A percentile compares a stretch with the other conserved stretches of the same genome.
Evolutionary conservation across 2,797 vertebrate genomes (phyloP).

Genomic region (Acanthis flammea): DNA sequence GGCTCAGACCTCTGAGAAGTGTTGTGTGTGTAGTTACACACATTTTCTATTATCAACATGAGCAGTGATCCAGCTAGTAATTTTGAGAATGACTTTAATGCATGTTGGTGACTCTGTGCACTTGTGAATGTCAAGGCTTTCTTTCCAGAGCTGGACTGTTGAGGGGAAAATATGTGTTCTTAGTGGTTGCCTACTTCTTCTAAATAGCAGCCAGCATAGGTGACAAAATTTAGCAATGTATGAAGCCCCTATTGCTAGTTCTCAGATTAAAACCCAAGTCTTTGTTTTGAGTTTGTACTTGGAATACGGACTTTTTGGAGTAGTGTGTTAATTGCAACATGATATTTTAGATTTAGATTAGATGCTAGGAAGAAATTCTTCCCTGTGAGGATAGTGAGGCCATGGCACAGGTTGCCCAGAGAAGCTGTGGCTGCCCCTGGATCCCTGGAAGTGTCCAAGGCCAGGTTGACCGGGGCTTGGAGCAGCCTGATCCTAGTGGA

Average conservation of each 20-base stretch:
- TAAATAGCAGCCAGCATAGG: not conserved
- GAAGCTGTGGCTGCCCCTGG: not conserved
- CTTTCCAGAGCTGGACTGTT: not conserved
- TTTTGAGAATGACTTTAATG: not conserved
- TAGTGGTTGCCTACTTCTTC: not conserved
- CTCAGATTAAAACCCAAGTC: not conserved
- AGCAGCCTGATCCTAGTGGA: accelerated
- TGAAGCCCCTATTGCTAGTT: not conserved
- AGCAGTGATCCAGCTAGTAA: not conserved
- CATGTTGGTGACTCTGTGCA: accelerated
- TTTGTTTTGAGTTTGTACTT: not conserved
- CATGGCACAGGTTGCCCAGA: not conserved
- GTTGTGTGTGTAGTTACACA: accelerated
- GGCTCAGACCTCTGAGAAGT: not conserved
- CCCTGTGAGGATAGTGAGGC: not conserved
- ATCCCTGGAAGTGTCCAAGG: not conserved
- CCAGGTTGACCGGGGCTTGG: accelerated
- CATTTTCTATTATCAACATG: accelerated
- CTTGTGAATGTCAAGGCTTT: not conserved
- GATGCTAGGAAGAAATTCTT: not conserved
- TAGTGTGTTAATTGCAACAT: not conserved
- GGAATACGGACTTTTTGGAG: not conserved
- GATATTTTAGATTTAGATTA: not conserved
- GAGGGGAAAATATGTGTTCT: not conserved
- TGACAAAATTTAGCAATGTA: not conserved